These are phyloP conservation scores for Eupithecia subfuscata DNA, from an alignment of 2,888 invertebrate genomes.

Conservation along the genomic window DNA sequence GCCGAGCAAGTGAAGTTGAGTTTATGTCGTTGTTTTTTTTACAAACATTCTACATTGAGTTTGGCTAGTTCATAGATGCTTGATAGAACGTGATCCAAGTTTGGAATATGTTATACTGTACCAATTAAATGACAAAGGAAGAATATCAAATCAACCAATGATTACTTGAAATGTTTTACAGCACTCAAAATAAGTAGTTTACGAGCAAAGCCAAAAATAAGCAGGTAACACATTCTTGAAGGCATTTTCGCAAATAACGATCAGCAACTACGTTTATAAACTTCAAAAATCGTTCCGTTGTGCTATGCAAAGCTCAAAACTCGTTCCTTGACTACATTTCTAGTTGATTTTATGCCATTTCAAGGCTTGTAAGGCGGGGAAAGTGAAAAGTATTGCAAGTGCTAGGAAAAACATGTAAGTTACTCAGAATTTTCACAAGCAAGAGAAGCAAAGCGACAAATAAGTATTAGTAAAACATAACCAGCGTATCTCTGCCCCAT, in stretches of 20 bases:
- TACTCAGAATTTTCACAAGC: constrained; percentile 28
- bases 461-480: constrained; percentile 65
- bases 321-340: constrained; percentile 8
- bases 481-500: constrained; percentile 69
- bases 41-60: no score
- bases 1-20: no score
- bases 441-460: constrained; percentile 42
- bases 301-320: constrained; percentile 31
- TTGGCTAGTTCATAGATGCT: not conserved
- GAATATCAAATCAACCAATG: not conserved
- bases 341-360: constrained; percentile 29
- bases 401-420: constrained; percentile 23
- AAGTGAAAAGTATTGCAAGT: constrained; percentile 32
- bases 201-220: constrained; percentile 41
- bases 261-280: not conserved
- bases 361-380: constrained; percentile 39
- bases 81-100: not conserved
- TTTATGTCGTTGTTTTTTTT: no score
- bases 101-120: not conserved
- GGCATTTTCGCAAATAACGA: constrained; percentile 12
- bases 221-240: constrained; percentile 49
- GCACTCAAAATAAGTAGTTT: constrained; percentile 46
- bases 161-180: not conserved
- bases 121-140: not conserved
- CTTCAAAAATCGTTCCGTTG: constrained; percentile 41